Conservation (phyloP, 2,113 vertebrate species). For the Phylloscopus trochilus region DNA sequence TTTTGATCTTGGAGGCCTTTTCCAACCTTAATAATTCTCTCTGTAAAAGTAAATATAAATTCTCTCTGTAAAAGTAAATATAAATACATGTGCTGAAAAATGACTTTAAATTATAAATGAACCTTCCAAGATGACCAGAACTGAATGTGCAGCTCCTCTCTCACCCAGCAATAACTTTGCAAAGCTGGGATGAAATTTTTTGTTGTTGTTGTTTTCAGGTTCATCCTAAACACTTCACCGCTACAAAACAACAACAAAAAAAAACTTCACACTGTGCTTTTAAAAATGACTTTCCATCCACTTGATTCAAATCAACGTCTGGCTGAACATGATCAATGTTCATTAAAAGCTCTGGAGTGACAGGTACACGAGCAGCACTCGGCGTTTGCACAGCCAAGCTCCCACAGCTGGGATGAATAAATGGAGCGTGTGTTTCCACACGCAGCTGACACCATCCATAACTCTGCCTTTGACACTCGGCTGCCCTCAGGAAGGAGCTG, state of each 20-base stretch:
- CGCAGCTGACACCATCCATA: conserved; percentile 43
- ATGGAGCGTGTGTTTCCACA: conserved; percentile 57
- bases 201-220: not conserved
- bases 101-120: not conserved
- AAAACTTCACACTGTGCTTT: not conserved
- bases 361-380: conserved; percentile 41
- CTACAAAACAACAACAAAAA: not conserved
- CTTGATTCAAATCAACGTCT: not conserved
- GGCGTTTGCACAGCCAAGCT: conserved; percentile 30
- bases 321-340: conserved; percentile 55
- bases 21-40: not conserved
- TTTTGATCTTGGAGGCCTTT: not conserved
- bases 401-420: conserved; percentile 50
- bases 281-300: not conserved
- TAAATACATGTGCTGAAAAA: not conserved
- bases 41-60: not conserved
- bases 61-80: not conserved
- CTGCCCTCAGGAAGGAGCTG: conserved; percentile 50
- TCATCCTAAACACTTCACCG: not conserved
- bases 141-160: not conserved
- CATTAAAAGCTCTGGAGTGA: conserved; percentile 53
- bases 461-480: conserved; percentile 58
- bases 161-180: not conserved
- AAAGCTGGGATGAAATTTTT: not conserved
- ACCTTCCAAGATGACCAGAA: not conserved